A percentile compares a stretch with the other conserved stretches of the same genome.
Conservation (phyloP, 2,888 invertebrate species). For the Elysia crispata region DNA sequence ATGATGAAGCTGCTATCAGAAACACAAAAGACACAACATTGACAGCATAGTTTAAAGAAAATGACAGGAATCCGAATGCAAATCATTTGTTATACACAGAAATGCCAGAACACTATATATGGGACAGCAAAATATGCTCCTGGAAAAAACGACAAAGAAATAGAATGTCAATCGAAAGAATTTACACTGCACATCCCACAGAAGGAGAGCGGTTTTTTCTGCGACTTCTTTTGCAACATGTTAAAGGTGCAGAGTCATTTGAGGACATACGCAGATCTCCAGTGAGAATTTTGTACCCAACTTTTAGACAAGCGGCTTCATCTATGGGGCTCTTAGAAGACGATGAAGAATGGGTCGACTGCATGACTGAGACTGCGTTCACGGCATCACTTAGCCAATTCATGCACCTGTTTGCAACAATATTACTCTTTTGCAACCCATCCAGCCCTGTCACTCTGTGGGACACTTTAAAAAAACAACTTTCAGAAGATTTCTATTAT, state of each 20-base stretch:
- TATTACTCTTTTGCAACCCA: slow-evolving; percentile 49
- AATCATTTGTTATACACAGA: slow-evolving; percentile 50
- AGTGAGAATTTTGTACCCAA: slow-evolving; percentile 59
- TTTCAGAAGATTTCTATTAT: not conserved
- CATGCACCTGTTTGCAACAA: no score
- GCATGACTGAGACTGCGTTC: slow-evolving; percentile 63
- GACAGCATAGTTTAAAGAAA: no score
- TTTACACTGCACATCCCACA: slow-evolving; percentile 60
- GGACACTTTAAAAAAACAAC: not conserved
- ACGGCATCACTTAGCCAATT: slow-evolving; percentile 44
- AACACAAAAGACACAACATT: no score
- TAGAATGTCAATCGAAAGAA: slow-evolving; percentile 45
- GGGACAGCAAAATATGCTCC: no score
- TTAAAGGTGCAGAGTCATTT: slow-evolving; percentile 34
- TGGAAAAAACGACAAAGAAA: slow-evolving; percentile 35
- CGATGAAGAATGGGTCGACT: no score
- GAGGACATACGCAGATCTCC: no score
- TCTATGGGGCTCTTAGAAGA: slow-evolving; percentile 68
- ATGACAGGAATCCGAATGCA: no score
- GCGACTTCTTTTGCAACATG: slow-evolving; percentile 41
- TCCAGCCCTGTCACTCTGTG: slow-evolving; percentile 47
- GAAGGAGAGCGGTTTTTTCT: slow-evolving; percentile 58
- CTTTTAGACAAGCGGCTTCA: slow-evolving; percentile 69
- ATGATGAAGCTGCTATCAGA: slow-evolving; percentile 24
- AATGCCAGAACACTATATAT: slow-evolving; percentile 51